Evolutionary conservation across 2,797 vertebrate species (phyloP).

Genomic region (Hafferia zeledoni): DNA sequence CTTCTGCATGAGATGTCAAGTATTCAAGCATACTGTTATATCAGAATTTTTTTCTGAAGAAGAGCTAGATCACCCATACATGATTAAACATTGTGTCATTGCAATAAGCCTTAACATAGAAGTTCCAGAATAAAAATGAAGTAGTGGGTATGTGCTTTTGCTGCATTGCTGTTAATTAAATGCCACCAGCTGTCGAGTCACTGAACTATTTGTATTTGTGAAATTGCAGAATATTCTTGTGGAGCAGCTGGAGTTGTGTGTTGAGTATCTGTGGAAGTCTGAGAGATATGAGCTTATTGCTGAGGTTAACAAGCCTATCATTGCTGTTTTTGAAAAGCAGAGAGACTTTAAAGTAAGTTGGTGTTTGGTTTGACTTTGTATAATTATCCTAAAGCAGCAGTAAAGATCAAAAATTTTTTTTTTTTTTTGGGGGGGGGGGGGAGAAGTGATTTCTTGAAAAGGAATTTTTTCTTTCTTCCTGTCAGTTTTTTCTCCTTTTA

Average conservation of each 20-base stretch:
- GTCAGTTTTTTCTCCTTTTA: background rate
- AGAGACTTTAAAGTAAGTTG: conserved; percentile 92
- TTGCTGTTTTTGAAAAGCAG: conserved; percentile 96
- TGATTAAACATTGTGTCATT: background rate
- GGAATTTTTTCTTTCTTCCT: background rate
- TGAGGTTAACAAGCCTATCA: conserved; percentile 96
- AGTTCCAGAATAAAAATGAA: background rate
- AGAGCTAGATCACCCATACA: background rate
- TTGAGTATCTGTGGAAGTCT: conserved; percentile 97
- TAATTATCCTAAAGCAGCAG: background rate
- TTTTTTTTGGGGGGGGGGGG: fast-evolving
- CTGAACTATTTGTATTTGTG: background rate
- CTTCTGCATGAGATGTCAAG: background rate
- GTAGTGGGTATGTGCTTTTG: background rate
- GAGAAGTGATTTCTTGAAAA: background rate
- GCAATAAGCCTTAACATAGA: background rate
- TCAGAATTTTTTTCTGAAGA: background rate
- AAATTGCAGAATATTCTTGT: conserved; percentile 88
- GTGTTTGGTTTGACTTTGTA: background rate
- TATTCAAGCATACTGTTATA: background rate
- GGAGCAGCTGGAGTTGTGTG: conserved; percentile 93
- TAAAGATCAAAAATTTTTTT: background rate
- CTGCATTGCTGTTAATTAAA: background rate
- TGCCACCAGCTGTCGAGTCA: background rate
- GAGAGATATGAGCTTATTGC: conserved; percentile 96